Evolutionary conservation across 1,140 invertebrate genomes (phyloP), one percentile per base, ranked within the genome.

Genomic region (Drosophila obscura): DNA sequence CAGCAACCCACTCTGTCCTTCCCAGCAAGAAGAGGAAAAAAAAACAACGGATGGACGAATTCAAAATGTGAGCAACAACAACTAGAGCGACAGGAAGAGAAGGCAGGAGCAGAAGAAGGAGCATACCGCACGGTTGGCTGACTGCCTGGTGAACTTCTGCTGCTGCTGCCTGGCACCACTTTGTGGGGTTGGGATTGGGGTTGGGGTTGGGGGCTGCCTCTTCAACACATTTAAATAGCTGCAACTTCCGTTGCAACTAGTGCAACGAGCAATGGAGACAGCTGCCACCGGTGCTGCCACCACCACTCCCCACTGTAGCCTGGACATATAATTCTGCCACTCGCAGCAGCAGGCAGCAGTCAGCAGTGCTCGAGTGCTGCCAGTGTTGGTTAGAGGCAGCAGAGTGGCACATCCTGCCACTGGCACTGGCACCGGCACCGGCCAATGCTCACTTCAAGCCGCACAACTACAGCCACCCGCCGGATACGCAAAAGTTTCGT

Each of bases 211-310:
- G 5, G 55, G 64, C 46, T 56, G 48, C 43, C 73, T 63, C 79
- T 81, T 79, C 66, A 87, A 79, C 82, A 77, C 72, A 87, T 83
- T 83, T 83, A 82, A 87, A 88, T 71, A 80, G 76, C 83, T 88
- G 72, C 67, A 87, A 76, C 78, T 82, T 75, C 73, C 77, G 82
- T 72, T 74, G 81, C 59, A 85, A 85, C 77, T 85, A 66, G 81
- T 73, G 26, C 63, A 62, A 57, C 49, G 51, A 56, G 68, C 48
- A 78, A 53, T 44, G 2, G 46, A 69, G 41, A 45, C 48, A 61
- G 56, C 39, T 41, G 53, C 43, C 52, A 65, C 15, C 13, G 13
- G 41, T 16, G 50, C 43, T 46, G 28, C 57, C 35, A 26, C 41
- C 15, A 5, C 41, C 26, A 15, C 39, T 50, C 19, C 15, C 15